phyloP scores from a whole-genome alignment of 2,888 invertebrate species.

The Dasysyrphus tricinctus region DNA sequence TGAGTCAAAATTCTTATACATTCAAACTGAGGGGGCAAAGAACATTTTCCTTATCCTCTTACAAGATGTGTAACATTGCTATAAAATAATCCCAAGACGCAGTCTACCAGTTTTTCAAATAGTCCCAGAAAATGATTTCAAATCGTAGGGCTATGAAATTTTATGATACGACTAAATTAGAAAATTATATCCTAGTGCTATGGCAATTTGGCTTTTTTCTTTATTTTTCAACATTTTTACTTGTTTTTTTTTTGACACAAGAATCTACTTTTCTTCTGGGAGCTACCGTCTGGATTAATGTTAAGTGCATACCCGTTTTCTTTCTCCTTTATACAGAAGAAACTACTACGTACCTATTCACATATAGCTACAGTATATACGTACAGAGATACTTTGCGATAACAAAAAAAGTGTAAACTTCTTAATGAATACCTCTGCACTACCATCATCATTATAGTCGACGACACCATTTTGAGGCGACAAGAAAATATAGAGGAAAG shows the following conservation, averaged over 20 bases:
- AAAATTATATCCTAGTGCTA: constrained; percentile 41
- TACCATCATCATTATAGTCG: constrained; percentile 25
- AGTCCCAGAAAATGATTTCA: neutral
- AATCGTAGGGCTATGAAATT: constrained; percentile 24
- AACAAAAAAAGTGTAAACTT: constrained; percentile 56
- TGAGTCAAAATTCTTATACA: too few relatives aligned
- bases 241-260: constrained; percentile 19
- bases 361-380: neutral
- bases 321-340: neutral
- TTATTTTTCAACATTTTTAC: neutral
- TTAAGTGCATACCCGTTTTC: constrained; percentile 39
- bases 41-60: too few relatives aligned
- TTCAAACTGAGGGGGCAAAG: too few relatives aligned
- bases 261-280: constrained; percentile 34
- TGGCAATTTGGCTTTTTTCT: neutral
- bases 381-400: constrained; percentile 5
- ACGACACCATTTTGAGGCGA: constrained; percentile 56
- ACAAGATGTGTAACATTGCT: neutral
- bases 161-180: constrained; percentile 48
- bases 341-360: neutral
- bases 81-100: neutral
- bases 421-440: constrained; percentile 59
- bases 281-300: constrained; percentile 6
- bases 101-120: neutral
- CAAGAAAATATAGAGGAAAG: constrained; percentile 44